Evolutionary conservation across 92 coral and sea anemone genomes (phyloP).

Genomic region (Parazoanthus darwini): DNA sequence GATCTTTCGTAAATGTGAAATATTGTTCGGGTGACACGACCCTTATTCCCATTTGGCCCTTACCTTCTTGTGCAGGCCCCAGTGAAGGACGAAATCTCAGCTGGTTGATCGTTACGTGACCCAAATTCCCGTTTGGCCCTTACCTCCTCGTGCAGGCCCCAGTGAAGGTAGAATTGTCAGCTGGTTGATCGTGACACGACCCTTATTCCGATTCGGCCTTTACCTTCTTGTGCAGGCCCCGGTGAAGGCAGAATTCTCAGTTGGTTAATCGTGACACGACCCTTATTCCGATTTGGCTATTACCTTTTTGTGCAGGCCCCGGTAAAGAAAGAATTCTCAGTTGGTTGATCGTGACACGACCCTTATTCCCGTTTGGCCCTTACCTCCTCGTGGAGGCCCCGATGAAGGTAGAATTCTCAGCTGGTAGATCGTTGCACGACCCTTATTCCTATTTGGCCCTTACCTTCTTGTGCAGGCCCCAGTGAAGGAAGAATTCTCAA

Average conservation of each 20-base stretch:
- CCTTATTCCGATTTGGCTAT: background rate
- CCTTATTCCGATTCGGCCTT: background rate
- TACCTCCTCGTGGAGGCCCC: slow-evolving; percentile 53
- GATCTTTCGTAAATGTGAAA: too few relatives aligned
- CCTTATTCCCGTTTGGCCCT: slow-evolving; percentile 46
- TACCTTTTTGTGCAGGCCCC: slow-evolving; percentile 59
- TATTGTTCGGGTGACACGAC: slow-evolving; percentile 25
- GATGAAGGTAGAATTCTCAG: slow-evolving; percentile 43
- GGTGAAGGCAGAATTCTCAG: slow-evolving; percentile 46
- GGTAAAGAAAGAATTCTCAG: slow-evolving; percentile 50
- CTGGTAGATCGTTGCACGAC: too few relatives aligned
- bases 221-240: slow-evolving; percentile 53
- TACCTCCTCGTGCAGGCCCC: too few relatives aligned
- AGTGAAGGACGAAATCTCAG: slow-evolving; percentile 18
- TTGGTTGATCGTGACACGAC: slow-evolving; percentile 50
- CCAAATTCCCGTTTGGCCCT: too few relatives aligned
- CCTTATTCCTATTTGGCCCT: too few relatives aligned
- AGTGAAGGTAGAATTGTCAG: too few relatives aligned
- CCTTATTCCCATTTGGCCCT: slow-evolving; percentile 45
- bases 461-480: too few relatives aligned
- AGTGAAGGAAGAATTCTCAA: background rate
- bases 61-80: slow-evolving; percentile 55
- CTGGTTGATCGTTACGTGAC: too few relatives aligned
- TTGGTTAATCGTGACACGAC: slow-evolving; percentile 47
- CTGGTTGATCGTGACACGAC: too few relatives aligned